These are phyloP conservation scores for Lagopus leucura DNA, from an alignment of 2,113 vertebrate genomes.

Conservation along the genomic window DNA sequence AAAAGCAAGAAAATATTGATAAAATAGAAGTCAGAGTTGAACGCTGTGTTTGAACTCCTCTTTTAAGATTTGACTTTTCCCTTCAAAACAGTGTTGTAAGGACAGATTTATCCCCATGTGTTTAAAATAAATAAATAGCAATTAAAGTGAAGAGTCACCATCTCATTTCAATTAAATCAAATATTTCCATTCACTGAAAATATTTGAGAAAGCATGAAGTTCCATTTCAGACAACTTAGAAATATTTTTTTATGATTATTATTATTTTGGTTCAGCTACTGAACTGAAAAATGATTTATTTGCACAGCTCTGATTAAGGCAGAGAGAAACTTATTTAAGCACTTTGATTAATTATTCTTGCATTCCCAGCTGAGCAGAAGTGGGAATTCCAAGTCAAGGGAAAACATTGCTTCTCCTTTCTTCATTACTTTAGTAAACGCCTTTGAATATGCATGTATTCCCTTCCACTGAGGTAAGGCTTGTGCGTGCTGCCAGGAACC, in stretches of 20 bases:
- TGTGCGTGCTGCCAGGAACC: background rate
- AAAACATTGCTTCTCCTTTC: slow-evolving; percentile 2
- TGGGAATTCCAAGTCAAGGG: slow-evolving; percentile 27
- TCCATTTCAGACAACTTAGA: slow-evolving; percentile 19
- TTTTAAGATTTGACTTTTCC: background rate
- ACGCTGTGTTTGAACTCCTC: background rate
- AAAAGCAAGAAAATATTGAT: background rate
- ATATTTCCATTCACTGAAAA: background rate
- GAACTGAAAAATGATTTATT: slow-evolving; percentile 34
- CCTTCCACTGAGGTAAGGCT: background rate
- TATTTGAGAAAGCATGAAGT: background rate
- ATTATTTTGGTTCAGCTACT: slow-evolving; percentile 31
- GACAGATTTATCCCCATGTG: background rate
- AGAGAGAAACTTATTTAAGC: slow-evolving; percentile 40
- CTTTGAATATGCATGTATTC: background rate
- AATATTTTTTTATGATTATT: background rate
- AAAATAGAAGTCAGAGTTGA: background rate
- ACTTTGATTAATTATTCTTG: slow-evolving; percentile 34
- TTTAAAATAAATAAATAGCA: slow-evolving; percentile 34
- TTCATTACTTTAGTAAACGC: background rate
- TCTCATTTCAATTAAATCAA: background rate
- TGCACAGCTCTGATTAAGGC: slow-evolving; percentile 26
- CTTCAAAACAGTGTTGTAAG: background rate
- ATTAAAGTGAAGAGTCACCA: background rate
- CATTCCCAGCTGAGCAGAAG: slow-evolving; percentile 20